Conservation (phyloP, 2,888 invertebrate species). For the Apotomis betuletana region DNA sequence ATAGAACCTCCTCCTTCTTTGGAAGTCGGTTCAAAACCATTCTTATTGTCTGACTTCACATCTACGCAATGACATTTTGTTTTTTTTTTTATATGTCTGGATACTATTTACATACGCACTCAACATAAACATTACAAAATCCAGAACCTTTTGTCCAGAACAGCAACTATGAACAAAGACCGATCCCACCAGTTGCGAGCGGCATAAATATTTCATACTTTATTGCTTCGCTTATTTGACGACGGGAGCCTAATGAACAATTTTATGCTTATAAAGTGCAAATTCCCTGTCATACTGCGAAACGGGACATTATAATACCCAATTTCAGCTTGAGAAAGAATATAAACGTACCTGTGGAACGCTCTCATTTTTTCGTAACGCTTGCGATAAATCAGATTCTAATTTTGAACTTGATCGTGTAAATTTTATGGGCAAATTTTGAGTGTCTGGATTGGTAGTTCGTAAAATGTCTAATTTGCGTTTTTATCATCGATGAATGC, state of each 20-base stretch:
- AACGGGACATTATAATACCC: slow-evolving; percentile 78
- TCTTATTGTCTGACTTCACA: no score
- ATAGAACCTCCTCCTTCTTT: no score
- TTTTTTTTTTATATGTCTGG: no score
- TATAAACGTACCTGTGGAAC: slow-evolving; percentile 69
- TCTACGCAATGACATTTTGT: no score
- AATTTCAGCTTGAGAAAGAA: slow-evolving; percentile 77
- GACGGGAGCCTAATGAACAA: slow-evolving; percentile 75
- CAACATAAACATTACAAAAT: background rate
- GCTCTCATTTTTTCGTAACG: slow-evolving; percentile 43
- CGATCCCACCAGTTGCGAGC: slow-evolving; percentile 48
- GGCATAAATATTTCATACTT: slow-evolving; percentile 73
- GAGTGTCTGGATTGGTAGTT: background rate
- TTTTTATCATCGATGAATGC: background rate
- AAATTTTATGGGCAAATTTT: background rate
- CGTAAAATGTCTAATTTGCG: background rate
- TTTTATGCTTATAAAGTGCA: slow-evolving; percentile 81
- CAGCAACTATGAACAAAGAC: slow-evolving; percentile 19
- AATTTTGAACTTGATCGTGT: slow-evolving; percentile 25
- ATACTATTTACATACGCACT: no score
- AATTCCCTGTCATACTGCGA: slow-evolving; percentile 78
- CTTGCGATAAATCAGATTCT: slow-evolving; percentile 34
- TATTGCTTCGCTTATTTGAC: slow-evolving; percentile 70
- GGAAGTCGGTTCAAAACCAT: no score
- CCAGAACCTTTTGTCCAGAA: background rate